phyloP scores from a whole-genome alignment of 2,888 invertebrate genomes.

The Anthrax anthrax region DNA sequence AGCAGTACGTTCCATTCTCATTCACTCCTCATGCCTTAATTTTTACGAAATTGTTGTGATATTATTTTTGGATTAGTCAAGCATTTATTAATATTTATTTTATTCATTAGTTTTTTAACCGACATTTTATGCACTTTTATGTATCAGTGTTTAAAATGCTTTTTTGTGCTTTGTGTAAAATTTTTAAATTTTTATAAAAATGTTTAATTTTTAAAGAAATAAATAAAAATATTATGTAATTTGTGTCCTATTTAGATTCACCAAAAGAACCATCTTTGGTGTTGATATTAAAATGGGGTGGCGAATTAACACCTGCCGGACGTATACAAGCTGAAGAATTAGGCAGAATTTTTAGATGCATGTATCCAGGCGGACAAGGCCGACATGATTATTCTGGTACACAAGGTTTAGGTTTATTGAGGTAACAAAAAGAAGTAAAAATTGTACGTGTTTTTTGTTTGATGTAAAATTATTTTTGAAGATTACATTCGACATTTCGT shows the following conservation, averaged over 20 bases:
- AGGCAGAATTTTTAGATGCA: constrained; percentile 95
- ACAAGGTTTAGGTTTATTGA: constrained; percentile 86
- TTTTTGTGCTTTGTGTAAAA: too few relatives aligned
- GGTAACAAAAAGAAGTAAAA: too few relatives aligned
- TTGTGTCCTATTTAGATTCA: constrained; percentile 48
- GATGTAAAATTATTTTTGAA: constrained; percentile 14
- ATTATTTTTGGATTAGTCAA: too few relatives aligned
- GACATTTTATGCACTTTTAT: too few relatives aligned
- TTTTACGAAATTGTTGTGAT: background rate
- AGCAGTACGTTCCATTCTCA: constrained; percentile 13
- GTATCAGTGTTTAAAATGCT: too few relatives aligned
- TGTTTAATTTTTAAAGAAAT: background rate
- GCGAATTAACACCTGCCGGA: constrained; percentile 95
- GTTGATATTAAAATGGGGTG: constrained; percentile 98
- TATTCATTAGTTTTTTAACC: background rate
- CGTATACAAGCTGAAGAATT: constrained; percentile 94
- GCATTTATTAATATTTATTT: too few relatives aligned
- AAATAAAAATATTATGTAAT: background rate
- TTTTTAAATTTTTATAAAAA: too few relatives aligned
- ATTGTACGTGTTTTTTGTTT: background rate
- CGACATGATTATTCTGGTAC: constrained; percentile 83
- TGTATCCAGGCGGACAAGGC: constrained; percentile 97
- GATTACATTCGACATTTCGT: constrained; percentile 92
- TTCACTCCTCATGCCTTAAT: too few relatives aligned
- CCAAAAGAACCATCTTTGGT: constrained; percentile 88